A percentile compares a stretch with the other conserved stretches of the same genome.
Conservation (phyloP, 1,140 invertebrate species). For the Leptinotarsa lineolata region DNA sequence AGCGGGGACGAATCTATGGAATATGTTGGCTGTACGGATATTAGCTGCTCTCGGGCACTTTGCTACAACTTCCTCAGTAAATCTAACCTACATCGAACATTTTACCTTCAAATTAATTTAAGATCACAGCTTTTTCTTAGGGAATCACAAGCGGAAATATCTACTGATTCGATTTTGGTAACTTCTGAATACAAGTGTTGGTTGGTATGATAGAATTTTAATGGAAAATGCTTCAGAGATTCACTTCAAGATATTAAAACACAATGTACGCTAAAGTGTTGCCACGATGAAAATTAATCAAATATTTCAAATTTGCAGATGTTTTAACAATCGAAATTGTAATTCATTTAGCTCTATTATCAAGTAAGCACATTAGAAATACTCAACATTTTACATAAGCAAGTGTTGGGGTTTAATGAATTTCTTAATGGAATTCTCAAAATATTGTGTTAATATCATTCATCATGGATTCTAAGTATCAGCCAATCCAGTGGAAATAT, state of each 20-base stretch:
- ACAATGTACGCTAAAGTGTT: no score
- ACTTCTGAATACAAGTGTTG: not conserved
- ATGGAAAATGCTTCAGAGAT: not conserved
- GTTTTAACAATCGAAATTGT: no score
- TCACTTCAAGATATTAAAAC: not conserved
- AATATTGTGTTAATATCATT: no score
- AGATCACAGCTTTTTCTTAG: conserved; percentile 27
- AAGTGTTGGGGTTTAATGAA: no score
- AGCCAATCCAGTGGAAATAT: no score
- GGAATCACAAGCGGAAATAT: conserved; percentile 26
- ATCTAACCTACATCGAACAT: conserved; percentile 27
- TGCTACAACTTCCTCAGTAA: conserved; percentile 17
- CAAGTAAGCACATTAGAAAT: no score
- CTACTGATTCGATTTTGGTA: conserved; percentile 22
- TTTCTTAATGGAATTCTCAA: no score
- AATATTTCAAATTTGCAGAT: no score
- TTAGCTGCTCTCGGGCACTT: conserved; percentile 19
- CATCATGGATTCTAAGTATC: no score
- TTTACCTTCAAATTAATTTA: conserved; percentile 28
- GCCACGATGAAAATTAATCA: no score
- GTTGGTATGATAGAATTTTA: not conserved
- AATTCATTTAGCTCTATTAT: no score
- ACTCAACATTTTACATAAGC: no score
- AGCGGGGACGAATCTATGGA: conserved; percentile 33
- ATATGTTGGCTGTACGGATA: conserved; percentile 24